Conservation (phyloP, 2,888 invertebrate species). For the Neoscelio sp. region DNA sequence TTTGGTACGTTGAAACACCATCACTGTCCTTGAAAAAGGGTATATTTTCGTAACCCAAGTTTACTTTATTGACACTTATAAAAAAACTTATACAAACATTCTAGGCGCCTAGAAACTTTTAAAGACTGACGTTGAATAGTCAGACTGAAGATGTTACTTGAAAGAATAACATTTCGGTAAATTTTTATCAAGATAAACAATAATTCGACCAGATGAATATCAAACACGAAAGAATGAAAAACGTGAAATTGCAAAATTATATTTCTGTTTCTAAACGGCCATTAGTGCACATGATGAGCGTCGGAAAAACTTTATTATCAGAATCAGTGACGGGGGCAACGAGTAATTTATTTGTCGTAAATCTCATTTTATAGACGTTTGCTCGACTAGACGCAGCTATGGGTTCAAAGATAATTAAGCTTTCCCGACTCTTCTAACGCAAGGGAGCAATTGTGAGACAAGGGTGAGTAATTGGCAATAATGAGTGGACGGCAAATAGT, state of each 20-base stretch:
- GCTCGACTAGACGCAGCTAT: constrained; percentile 10
- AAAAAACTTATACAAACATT: constrained; percentile 55
- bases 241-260: neutral
- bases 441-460: constrained; percentile 69
- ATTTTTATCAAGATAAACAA: neutral
- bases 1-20: neutral
- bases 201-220: too few species aligned
- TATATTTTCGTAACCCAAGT: constrained; percentile 45
- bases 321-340: constrained; percentile 45
- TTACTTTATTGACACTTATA: constrained; percentile 48
- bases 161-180: constrained; percentile 9
- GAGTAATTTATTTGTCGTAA: constrained; percentile 61
- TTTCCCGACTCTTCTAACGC: constrained; percentile 40
- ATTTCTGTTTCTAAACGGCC: neutral
- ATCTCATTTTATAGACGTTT: constrained; percentile 30
- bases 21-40: constrained; percentile 12
- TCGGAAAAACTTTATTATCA: constrained; percentile 57
- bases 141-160: neutral
- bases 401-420: constrained; percentile 69
- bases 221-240: neutral
- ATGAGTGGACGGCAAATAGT: constrained; percentile 67
- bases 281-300: constrained; percentile 36
- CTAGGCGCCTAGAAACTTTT: constrained; percentile 18
- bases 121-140: neutral
- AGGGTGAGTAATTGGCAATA: constrained; percentile 73